Base-by-base conservation (phyloP, 1,140 invertebrate genomes). In the Helicoverpa armigera region DNA sequence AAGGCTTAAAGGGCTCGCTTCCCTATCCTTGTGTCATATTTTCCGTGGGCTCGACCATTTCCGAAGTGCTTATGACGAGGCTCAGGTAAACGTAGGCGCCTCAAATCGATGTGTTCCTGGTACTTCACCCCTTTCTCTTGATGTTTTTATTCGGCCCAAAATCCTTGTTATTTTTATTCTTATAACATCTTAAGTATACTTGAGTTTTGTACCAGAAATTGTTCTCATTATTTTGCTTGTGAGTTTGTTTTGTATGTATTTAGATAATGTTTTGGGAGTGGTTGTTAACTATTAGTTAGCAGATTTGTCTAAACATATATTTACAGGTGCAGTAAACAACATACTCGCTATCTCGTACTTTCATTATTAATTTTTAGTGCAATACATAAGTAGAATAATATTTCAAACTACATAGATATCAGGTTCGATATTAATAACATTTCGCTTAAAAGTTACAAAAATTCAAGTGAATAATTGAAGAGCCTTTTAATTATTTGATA, bases 1-100 rank as follows among this genome's bases (percentile, higher is more conserved):
- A 92, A 89, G 89, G 91, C 90, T 91, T 92, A 92, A 88, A 85
- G 87, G 89, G 74, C 87, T 83, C 86, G 85, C 85, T 89, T 91
- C 87, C 89, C 86, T 87, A 89, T 84, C 84, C 87, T 83, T 81
- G 80, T 89, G 84, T 89, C 89, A 91, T 89, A 91, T 91, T 91
- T 92, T 89, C 91, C 86, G 87, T 87, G 85, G 86, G 86, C 84
- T 85, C 85, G 80, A 82, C 83, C 86, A 82, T 92, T 90, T 89
- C 84, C 85, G 84, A 87, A 88, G 85, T 85, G 87, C 85, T 85
- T 80, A 80, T 74, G 70, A 54, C 23, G 35, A 16, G 23, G 61
- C 60, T 67, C 60, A 29, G 56, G 74, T 76, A 65, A 65, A 29
- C 43, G 73, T 50, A 14, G 70, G 14, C 75, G 50, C 75, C 48